Evolutionary conservation across 2,888 invertebrate species (phyloP), one percentile per base, ranked within the genome.

Genomic region (Onthophagus sagittarius): DNA sequence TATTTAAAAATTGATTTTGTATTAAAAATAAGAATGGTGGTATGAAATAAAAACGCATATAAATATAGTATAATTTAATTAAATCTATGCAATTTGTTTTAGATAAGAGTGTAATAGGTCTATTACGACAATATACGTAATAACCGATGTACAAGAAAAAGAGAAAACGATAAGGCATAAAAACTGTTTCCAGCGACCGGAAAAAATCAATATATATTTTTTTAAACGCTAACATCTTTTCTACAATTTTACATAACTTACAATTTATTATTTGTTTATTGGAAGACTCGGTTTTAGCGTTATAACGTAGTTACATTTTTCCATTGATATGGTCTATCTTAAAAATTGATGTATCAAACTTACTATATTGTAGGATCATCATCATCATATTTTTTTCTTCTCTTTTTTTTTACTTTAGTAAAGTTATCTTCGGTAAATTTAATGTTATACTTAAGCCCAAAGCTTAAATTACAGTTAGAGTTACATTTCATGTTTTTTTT

Each of bases 261-360:
- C 82, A 84, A 83, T 84, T 85, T 83, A 85, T 85, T 86, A 85
- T 85, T 85, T 86, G 85, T 84, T 84, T 84, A 82, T 80, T 86
- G 86, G 86, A 86, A 86, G 86, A 86, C 86, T 85, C 82, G 82
- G 85, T 85, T 85, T 84, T 83, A 83, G 83, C 82, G 82, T 83
- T 82, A 83, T 78, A 77, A 79, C 79, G 77, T 77, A 79, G 76
- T 78, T 76, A 77, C 75, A 75, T 75, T 77, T 72, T 74, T 76
- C 71, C 74, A 71, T 78, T 62, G 74, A 75, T 64, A 76, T 67
- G 32, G 15, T 70, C 71, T 74, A 76, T 74, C 77, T 76, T 77
- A 77, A 77, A 75, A 78, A 76, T 78, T 78, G 80, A 79, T 78
- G 79, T 81, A 81, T 81, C 80, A 82, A 80, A 81, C 80, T 80